Conservation (phyloP, 2,113 vertebrate species). For the Microtus ochrogaster region DNA sequence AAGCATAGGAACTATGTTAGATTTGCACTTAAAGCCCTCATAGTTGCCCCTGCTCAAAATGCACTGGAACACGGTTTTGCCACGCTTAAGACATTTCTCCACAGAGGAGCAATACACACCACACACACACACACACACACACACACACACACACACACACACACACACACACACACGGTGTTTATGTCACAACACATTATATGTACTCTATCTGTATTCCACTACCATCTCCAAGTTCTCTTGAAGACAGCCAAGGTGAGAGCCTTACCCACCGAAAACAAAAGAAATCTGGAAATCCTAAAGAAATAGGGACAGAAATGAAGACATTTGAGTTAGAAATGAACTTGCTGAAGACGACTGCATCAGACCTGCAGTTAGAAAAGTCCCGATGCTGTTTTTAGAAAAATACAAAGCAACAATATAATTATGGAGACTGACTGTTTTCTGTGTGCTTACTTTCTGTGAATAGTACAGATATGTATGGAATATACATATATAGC, state of each 20-base stretch:
- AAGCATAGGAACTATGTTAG: background rate
- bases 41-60: background rate
- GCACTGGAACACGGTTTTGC: no score
- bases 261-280: background rate
- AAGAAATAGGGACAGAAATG: slow-evolving; percentile 32
- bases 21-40: background rate
- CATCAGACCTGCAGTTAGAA: slow-evolving; percentile 9
- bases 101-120: background rate
- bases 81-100: background rate
- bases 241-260: slow-evolving; percentile 10
- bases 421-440: background rate
- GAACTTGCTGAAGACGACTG: slow-evolving; percentile 8
- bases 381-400: slow-evolving; percentile 7
- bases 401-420: background rate
- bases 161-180: background rate
- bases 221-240: slow-evolving; percentile 3
- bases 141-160: background rate
- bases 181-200: background rate
- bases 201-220: slow-evolving; percentile 1
- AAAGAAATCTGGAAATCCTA: slow-evolving; percentile 41
- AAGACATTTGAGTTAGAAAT: slow-evolving; percentile 46
- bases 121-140: background rate
- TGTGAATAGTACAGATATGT: background rate
- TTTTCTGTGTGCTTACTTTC: slow-evolving; percentile 45
- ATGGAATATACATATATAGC: background rate